Evolutionary conservation across 2,113 vertebrate genomes (phyloP).

Genomic region (Nesoenas mayeri): DNA sequence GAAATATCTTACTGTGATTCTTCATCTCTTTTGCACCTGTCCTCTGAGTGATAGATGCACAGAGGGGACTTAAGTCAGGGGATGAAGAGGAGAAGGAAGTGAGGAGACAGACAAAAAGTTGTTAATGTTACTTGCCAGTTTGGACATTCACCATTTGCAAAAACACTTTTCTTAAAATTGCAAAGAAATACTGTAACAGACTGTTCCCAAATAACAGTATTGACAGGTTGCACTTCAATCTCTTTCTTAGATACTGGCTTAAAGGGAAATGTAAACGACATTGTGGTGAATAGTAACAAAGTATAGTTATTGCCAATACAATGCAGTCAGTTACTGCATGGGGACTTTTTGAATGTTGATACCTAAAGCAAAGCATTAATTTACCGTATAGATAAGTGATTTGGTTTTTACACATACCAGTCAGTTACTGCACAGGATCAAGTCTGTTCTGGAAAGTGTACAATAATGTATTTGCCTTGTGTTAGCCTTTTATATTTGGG

Average conservation of each 20-base stretch:
- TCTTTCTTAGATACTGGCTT: not conserved
- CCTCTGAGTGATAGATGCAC: not conserved
- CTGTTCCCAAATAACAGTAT: not conserved
- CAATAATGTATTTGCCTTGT: not conserved
- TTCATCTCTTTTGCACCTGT: not conserved
- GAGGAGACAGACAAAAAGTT: not conserved
- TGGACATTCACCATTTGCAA: not conserved
- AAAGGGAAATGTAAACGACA: not conserved
- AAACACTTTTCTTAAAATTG: not conserved
- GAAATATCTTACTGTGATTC: not conserved
- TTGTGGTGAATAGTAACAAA: not conserved
- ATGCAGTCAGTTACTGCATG: not conserved
- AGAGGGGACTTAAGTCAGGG: accelerated
- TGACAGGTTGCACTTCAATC: not conserved
- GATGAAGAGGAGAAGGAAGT: not conserved
- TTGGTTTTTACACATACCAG: not conserved
- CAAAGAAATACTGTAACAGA: not conserved
- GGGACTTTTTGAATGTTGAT: not conserved
- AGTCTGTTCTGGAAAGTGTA: not conserved
- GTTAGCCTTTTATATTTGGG: not conserved
- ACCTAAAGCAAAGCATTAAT: not conserved
- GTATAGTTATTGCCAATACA: not conserved
- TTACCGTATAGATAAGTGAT: not conserved
- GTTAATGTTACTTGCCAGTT: not conserved
- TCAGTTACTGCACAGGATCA: accelerated